Conservation (phyloP, 2,888 invertebrate species). For the Frankliniella intonsa region DNA sequence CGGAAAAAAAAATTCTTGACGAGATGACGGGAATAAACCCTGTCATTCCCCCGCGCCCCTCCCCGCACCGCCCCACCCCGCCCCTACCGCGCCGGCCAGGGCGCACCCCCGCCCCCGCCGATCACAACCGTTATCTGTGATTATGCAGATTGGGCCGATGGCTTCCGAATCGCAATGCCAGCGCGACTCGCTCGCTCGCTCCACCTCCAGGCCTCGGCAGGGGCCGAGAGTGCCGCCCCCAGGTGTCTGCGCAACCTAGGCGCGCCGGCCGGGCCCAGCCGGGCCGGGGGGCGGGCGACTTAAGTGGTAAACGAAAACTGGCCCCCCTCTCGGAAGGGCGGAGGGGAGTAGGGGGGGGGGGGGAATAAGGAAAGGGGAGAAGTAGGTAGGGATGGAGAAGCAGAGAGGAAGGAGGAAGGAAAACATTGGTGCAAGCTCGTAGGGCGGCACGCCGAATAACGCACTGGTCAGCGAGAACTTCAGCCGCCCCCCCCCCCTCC, state of each 20-base stretch:
- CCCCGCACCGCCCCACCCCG: too few species aligned
- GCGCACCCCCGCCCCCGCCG: not conserved
- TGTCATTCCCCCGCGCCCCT: too few species aligned
- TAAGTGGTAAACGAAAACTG: too few species aligned
- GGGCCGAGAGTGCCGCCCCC: not conserved
- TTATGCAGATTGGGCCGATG: slow-evolving; percentile 20
- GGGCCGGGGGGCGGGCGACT: too few species aligned
- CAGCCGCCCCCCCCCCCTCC: too few species aligned
- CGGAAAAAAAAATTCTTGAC: too few species aligned
- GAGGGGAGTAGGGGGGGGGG: too few species aligned
- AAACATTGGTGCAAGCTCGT: too few species aligned
- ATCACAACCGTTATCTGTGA: slow-evolving; percentile 9
- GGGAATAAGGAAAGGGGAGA: not conserved
- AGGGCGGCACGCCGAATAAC: slow-evolving; percentile 34
- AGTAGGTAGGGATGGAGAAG: slow-evolving; percentile 32
- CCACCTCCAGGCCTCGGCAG: not conserved
- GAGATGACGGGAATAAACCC: too few species aligned
- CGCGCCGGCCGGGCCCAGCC: not conserved
- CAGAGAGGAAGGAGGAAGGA: slow-evolving; percentile 33
- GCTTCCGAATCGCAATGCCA: slow-evolving; percentile 1
- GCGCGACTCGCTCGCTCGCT: not conserved
- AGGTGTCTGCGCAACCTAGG: not conserved
- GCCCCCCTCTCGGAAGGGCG: too few species aligned
- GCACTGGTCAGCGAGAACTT: slow-evolving; percentile 38
- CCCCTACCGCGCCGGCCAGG: too few species aligned